Evolutionary conservation across 2,113 vertebrate genomes (phyloP).

Genomic region (Ibidorhyncha struthersii): DNA sequence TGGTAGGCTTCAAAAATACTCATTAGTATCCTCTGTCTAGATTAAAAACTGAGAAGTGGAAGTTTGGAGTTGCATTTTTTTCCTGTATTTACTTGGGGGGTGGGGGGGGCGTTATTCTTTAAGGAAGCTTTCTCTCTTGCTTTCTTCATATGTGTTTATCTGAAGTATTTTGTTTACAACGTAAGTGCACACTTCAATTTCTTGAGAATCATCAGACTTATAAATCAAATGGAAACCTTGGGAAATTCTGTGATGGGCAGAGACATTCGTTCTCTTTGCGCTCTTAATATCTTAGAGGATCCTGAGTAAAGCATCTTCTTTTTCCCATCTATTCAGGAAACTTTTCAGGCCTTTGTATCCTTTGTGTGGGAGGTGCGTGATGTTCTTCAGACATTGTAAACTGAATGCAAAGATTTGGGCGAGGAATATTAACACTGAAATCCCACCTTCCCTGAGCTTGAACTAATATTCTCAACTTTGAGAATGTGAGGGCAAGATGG

Average conservation of each 20-base stretch:
- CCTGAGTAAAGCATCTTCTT: not conserved
- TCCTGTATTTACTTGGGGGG: not conserved
- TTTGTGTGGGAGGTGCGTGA: not conserved
- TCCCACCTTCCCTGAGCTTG: not conserved
- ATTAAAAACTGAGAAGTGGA: not conserved
- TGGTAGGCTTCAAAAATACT: not conserved
- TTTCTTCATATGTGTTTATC: not conserved
- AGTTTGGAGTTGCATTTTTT: not conserved
- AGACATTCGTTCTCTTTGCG: not conserved
- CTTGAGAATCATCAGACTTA: constrained; percentile 25
- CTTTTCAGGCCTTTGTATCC: not conserved
- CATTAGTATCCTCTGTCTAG: not conserved
- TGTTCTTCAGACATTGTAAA: not conserved
- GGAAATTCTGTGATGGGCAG: not conserved
- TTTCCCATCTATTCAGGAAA: not conserved
- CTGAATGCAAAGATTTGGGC: not conserved
- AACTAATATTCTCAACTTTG: not conserved
- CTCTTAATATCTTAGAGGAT: constrained; percentile 14
- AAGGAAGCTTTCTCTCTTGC: not conserved
- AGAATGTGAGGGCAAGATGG: not conserved
- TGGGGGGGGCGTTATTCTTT: not conserved
- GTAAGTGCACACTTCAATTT: not conserved
- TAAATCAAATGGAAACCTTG: constrained; percentile 34
- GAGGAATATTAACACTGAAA: not conserved
- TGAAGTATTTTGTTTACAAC: constrained; percentile 61